Evolutionary conservation across 2,113 vertebrate species (phyloP).

Genomic region (Pandion haliaetus): DNA sequence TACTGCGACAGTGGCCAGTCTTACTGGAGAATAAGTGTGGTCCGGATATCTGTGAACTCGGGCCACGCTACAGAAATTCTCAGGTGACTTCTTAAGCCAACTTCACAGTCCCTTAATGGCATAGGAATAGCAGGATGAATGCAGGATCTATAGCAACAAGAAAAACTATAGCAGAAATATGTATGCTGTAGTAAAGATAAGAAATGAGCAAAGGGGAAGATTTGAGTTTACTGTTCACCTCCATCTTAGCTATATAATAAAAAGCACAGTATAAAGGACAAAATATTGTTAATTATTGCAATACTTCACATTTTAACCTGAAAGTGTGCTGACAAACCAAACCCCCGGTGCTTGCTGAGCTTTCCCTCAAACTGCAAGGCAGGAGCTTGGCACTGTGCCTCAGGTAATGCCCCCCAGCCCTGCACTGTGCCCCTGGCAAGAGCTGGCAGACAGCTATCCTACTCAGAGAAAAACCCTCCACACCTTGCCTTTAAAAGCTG

Average conservation of each 20-base stretch:
- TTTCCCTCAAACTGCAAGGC: background rate
- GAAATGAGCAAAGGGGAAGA: background rate
- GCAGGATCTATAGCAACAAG: background rate
- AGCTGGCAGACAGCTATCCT: background rate
- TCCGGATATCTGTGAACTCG: background rate
- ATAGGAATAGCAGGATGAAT: background rate
- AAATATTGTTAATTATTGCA: background rate
- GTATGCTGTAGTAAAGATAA: background rate
- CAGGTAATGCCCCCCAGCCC: background rate
- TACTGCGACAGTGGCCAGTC: background rate
- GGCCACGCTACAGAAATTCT: background rate
- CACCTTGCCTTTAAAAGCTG: background rate
- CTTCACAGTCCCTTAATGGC: background rate
- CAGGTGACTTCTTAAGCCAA: background rate
- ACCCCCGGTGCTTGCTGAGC: background rate
- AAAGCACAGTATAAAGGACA: background rate
- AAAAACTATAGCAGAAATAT: background rate
- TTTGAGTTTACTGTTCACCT: background rate
- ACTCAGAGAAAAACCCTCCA: background rate
- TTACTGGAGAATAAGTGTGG: background rate
- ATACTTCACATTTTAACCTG: background rate
- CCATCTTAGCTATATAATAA: background rate
- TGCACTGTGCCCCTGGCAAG: background rate
- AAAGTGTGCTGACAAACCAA: background rate
- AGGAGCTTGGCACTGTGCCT: background rate